These are phyloP conservation scores for Porites divaricata DNA, from an alignment of 92 coral and sea anemone genomes.

Conservation along the genomic window DNA sequence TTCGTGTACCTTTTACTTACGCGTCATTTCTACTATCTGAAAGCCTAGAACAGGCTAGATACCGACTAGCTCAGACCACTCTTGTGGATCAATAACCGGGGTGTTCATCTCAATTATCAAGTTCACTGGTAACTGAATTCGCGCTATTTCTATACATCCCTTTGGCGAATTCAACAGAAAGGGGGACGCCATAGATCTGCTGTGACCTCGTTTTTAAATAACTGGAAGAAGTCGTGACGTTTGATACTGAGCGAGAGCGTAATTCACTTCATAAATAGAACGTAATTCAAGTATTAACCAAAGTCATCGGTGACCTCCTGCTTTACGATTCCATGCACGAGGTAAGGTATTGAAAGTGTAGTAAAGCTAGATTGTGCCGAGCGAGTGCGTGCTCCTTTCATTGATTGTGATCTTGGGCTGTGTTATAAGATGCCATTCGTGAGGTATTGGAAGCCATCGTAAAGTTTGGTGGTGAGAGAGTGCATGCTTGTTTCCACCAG, in stretches of 20 bases:
- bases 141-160: background rate
- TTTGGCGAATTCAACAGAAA: background rate
- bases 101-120: background rate
- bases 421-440: constrained; percentile 93
- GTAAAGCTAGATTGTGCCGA: background rate
- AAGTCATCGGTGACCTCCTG: background rate
- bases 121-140: background rate
- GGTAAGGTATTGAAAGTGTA: background rate
- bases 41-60: no score
- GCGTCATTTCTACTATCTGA: no score
- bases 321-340: background rate
- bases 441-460: constrained; percentile 98
- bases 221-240: no score
- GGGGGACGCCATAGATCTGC: background rate
- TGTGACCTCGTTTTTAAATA: no score
- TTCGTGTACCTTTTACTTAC: no score
- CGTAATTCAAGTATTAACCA: no score
- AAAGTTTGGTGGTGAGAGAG: constrained; percentile 93
- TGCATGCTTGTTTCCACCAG: constrained; percentile 96
- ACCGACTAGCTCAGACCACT: no score
- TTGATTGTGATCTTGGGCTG: background rate
- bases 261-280: no score
- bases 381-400: background rate
- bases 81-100: no score
- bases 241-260: no score